Evolutionary conservation across 2,797 vertebrate species (phyloP).

Genomic region (Carcharodon carcharias): DNA sequence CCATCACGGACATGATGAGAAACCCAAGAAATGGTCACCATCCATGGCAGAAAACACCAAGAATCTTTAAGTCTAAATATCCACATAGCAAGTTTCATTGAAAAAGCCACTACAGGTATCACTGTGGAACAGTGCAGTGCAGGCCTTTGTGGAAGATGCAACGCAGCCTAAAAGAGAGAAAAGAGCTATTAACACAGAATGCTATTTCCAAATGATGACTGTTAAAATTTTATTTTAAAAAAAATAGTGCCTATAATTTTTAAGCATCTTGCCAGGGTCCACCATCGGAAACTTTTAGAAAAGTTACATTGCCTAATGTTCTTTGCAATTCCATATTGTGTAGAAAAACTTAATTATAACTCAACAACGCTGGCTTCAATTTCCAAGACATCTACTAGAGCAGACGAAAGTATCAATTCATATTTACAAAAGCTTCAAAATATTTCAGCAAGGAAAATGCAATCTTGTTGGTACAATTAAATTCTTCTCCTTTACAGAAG

Average conservation of each 20-base stretch:
- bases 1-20: conserved; percentile 90
- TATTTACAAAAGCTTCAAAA: not conserved
- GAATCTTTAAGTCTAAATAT: conserved; percentile 81
- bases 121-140: conserved; percentile 87
- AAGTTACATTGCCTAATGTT: not conserved
- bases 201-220: not conserved
- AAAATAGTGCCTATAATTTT: not conserved
- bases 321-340: not conserved
- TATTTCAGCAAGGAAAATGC: not conserved
- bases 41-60: conserved; percentile 93
- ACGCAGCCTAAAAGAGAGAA: conserved; percentile 66
- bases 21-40: conserved; percentile 86
- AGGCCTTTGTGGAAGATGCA: conserved; percentile 77
- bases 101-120: conserved; percentile 75
- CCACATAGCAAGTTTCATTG: conserved; percentile 78
- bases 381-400: not conserved
- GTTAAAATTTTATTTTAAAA: not conserved
- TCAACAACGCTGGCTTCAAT: not conserved
- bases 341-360: not conserved
- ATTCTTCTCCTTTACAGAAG: not conserved
- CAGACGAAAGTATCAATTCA: not conserved
- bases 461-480: not conserved
- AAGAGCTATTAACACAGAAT: conserved; percentile 9
- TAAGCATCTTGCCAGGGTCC: not conserved
- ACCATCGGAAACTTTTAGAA: not conserved